Evolutionary conservation across 2,888 invertebrate genomes (phyloP).

Genomic region (Falcaria lacertinaria): DNA sequence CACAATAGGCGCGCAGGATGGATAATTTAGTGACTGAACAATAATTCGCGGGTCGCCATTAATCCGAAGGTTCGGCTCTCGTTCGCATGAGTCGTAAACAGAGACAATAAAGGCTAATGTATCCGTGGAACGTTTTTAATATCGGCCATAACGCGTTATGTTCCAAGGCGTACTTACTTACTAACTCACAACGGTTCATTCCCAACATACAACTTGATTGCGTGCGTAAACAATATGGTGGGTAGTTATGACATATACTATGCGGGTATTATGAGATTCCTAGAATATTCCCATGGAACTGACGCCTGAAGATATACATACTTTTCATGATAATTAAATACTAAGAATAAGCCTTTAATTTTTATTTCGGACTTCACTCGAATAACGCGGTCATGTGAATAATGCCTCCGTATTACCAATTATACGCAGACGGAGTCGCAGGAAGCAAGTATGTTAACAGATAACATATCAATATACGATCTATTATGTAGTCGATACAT

Average conservation of each 20-base stretch:
- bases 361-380: too few species aligned
- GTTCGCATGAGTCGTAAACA: slow-evolving; percentile 23
- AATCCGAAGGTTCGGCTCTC: slow-evolving; percentile 20
- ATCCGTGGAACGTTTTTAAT: slow-evolving; percentile 25
- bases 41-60: slow-evolving; percentile 30
- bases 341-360: too few species aligned
- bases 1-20: slow-evolving; percentile 19
- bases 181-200: neutral
- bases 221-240: neutral
- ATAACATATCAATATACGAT: too few species aligned
- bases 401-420: too few species aligned
- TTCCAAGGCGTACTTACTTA: slow-evolving; percentile 1
- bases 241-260: slow-evolving; percentile 1
- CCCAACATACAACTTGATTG: slow-evolving; percentile 1
- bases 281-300: too few species aligned
- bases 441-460: too few species aligned
- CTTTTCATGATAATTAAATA: too few species aligned
- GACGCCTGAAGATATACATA: too few species aligned
- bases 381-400: too few species aligned
- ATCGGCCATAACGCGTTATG: slow-evolving; percentile 19
- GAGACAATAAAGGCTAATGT: slow-evolving; percentile 27
- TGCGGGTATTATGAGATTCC: neutral
- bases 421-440: too few species aligned
- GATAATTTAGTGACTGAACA: slow-evolving; percentile 29
- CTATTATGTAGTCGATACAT: too few species aligned